Base-by-base conservation (phyloP, 1,140 invertebrate species). In the Cryptotermes secundus region DNA sequence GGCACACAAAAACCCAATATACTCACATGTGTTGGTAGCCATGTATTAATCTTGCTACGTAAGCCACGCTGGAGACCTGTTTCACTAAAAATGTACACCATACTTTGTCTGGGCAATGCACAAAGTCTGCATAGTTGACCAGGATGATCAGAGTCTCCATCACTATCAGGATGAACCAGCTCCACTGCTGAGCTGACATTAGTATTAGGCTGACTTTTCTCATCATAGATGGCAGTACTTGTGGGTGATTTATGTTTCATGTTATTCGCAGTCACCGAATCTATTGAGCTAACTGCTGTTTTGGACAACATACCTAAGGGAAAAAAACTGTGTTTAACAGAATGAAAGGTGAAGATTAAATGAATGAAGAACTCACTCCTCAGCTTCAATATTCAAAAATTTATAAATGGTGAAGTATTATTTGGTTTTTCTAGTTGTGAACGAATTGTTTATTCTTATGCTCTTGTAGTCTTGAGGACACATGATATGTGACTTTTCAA, bases 21-120 rank as follows among this genome's bases (percentile, higher is more conserved):
- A 82, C 81, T 82, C 31, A 82, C 81, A 34, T 38, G 42, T 38
- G 53, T 82, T 34, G 81, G 81, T 34, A 82, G 81, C 81, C 81
- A 82, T 34, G 81, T 49, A 19, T 82, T 82, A 49, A 82, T 82
- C 53, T 82, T 82, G 31, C 53, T 59, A 34, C 34, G 42, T 59
- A 82, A 53, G 16, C 35, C 31, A 34, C 49, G 31, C 22, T 26
- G 42, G 31, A 82, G 19, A 14, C 81, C 81, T 53, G 31, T 59
- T 26, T 82, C 81, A 53, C 81, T 82, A 31, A 24, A 82, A 34
- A 82, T 82, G 38, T 45, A 53, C 35, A 82, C 38, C 81, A 82
- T 82, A 59, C 1, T 31, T 31, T 59, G 14, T 38, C 53, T 82
- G 42, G 42, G 42, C 81, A 45, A 19, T 9, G 38, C 81, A 53